Evolutionary conservation across 1,140 invertebrate species (phyloP), one percentile per base, ranked within the genome.

Genomic region (Diorhabda sublineata): DNA sequence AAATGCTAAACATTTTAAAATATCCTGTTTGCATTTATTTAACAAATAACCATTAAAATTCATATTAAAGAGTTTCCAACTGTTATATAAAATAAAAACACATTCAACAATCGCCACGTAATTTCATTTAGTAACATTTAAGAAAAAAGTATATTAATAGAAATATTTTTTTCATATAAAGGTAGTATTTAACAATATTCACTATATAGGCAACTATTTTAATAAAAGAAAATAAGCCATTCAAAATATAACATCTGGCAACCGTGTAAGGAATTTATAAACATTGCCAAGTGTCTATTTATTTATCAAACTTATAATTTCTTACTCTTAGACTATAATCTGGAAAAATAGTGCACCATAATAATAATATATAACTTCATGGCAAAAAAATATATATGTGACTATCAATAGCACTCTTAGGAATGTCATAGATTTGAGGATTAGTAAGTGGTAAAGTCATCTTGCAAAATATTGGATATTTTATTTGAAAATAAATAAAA

Each of bases 321-420:
- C n/a, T 6, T 52, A 8, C 4, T 8, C 47, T 52, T 52, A 52
- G 2, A 52, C 47, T 52, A 52, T 52, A n/a, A 52, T 52, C n/a
- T 52, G 47, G 47, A 52, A 52, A 52, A 52, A 52, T 52, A 52
- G 47, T 52, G 47, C 47, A 52, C 47, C n/a, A 52, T 52, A 52
- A 52, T 8, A 8, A 8, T 8, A 52, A 52, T 52, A 61, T 61
- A 61, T 5, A 41, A 61, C 8, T 41, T 42, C 42, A 41, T 41
- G 26, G 26, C 26, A 41, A 42, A n/a, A 61, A 61, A 61, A 61
- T 41, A 52, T 52, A 52, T 52, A 52, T 41, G 59, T 61, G 59
- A 61, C 59, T 61, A 61, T 61, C 59, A 42, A 61, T 61, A 61
- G 59, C 59, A 61, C 59, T 61, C 59, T 41, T 42, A 61, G 47